A percentile compares a stretch with the other conserved stretches of the same genome.
Evolutionary conservation across 2,797 vertebrate species (phyloP).

Genomic region (Xenops minutus): DNA sequence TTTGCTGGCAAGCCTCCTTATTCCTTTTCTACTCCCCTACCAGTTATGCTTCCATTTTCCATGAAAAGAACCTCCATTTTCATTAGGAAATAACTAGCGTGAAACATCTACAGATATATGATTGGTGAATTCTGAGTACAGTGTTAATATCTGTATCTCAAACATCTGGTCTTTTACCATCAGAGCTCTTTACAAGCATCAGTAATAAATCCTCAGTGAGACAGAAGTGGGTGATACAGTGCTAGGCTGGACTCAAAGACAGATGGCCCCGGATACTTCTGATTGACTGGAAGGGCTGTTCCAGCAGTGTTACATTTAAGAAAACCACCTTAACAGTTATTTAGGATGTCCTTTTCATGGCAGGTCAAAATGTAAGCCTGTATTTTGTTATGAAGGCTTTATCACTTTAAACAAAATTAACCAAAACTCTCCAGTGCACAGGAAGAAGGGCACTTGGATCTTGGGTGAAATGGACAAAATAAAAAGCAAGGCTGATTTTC

Average conservation of each 20-base stretch:
- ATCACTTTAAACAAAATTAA: background rate
- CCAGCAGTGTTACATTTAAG: background rate
- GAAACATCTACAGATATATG: background rate
- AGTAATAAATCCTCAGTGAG: background rate
- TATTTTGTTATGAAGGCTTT: background rate
- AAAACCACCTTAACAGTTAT: background rate
- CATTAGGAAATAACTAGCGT: background rate
- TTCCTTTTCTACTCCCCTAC: background rate
- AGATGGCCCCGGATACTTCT: background rate
- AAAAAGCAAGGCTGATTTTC: background rate
- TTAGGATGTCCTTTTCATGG: background rate
- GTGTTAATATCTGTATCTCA: background rate
- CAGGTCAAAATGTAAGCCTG: background rate
- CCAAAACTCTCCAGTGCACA: background rate
- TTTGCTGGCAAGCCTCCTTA: background rate
- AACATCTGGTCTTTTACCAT: background rate
- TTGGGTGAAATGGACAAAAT: background rate
- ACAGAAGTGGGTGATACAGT: background rate
- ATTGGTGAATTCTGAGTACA: background rate
- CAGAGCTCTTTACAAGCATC: background rate
- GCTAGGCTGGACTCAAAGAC: background rate
- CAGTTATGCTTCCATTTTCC: background rate
- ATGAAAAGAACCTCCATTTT: background rate
- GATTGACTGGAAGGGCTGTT: background rate
- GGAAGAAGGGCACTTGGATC: background rate